Conservation (phyloP, 1,140 invertebrate genomes). For the Triops longicaudatus region DNA sequence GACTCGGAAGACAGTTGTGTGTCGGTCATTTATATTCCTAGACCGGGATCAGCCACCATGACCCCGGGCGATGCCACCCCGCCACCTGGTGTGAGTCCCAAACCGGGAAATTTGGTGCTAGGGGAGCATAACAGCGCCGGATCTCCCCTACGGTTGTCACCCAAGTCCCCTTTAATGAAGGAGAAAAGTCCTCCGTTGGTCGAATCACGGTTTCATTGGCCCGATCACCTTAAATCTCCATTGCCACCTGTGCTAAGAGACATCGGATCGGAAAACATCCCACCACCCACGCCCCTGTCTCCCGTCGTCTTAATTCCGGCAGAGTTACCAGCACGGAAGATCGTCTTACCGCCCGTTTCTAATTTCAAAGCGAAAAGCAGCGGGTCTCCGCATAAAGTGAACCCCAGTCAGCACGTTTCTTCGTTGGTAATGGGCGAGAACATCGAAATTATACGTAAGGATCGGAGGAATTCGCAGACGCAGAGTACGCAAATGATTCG, state of each 20-base stretch:
- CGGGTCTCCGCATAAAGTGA: constrained; percentile 5
- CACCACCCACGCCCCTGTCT: neutral
- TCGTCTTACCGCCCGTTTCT: neutral
- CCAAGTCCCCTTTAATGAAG: constrained; percentile 18
- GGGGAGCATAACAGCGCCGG: constrained; percentile 23
- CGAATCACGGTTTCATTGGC: neutral
- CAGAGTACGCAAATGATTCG: constrained; percentile 11
- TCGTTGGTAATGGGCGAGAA: constrained; percentile 34
- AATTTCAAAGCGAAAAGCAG: constrained; percentile 20
- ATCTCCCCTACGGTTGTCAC: constrained; percentile 3
- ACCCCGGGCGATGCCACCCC: constrained; percentile 17
- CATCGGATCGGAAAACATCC: neutral
- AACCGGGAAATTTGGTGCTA: constrained; percentile 30
- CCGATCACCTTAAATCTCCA: neutral
- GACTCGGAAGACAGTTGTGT: constrained; percentile 87
- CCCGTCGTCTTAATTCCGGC: constrained; percentile 19
- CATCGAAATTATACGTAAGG: constrained; percentile 34
- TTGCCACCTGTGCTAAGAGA: neutral
- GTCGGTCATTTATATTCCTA: constrained; percentile 79
- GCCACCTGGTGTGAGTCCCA: constrained; percentile 10
- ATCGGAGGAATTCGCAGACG: neutral
- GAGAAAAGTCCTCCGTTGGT: constrained; percentile 24
- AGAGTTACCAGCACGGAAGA: neutral
- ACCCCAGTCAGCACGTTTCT: constrained; percentile 31
- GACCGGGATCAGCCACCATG: constrained; percentile 41